Evolutionary conservation across 1,140 invertebrate genomes (phyloP).

Genomic region (Hyposmocoma kahamanoa): DNA sequence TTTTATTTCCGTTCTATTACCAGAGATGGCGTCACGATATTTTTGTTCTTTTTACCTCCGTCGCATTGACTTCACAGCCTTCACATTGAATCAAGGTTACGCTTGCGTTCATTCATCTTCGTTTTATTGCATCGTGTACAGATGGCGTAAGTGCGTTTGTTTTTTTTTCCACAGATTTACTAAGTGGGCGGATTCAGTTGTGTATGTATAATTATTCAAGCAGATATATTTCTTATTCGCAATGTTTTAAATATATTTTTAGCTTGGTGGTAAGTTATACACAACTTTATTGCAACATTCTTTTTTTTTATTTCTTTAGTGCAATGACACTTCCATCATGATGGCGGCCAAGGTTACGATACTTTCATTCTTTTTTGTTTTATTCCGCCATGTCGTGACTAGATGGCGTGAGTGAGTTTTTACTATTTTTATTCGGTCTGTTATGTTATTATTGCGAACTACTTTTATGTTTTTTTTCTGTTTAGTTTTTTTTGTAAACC

Average conservation of each 20-base stretch:
- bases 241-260: no score
- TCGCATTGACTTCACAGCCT: no score
- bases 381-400: conserved; percentile 5
- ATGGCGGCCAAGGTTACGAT: conserved; percentile 15
- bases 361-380: conserved; percentile 6
- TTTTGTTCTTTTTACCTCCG: conserved; percentile 8
- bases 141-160: background rate
- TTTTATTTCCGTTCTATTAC: conserved; percentile 12
- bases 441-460: no score
- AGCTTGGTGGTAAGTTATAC: no score
- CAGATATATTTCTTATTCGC: no score
- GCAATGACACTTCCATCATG: no score
- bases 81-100: background rate
- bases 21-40: conserved; percentile 23
- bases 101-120: background rate
- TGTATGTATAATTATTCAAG: no score
- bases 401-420: conserved; percentile 18
- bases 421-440: no score
- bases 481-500: conserved; percentile 9
- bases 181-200: no score
- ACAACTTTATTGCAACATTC: no score
- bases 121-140: background rate
- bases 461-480: conserved; percentile 10
- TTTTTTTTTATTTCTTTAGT: no score
- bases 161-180: background rate